Evolutionary conservation across 1,140 invertebrate genomes (phyloP).

Genomic region (Phymastichus coffea): DNA sequence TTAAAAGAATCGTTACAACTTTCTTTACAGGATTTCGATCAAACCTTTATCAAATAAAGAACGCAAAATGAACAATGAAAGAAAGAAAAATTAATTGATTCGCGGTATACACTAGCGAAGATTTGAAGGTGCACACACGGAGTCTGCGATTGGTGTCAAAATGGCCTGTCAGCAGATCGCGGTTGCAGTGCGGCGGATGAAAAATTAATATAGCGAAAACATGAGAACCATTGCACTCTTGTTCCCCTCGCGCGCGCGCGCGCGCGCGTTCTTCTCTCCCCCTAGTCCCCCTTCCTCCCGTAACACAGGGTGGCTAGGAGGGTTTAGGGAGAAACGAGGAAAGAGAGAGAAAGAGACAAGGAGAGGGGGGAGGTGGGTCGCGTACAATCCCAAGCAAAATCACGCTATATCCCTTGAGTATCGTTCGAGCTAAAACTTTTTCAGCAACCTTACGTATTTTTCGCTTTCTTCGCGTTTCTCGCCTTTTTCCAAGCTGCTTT

Average conservation of each 20-base stretch:
- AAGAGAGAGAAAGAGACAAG: conserved; percentile 5
- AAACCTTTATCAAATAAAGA: neutral
- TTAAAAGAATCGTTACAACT: too few species aligned
- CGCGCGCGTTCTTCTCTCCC: conserved; percentile 24
- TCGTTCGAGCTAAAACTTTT: conserved; percentile 38
- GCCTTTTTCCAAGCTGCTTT: conserved; percentile 18
- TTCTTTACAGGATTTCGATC: too few species aligned
- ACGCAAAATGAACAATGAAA: neutral
- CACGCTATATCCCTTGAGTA: conserved; percentile 41
- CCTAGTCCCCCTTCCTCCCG: conserved; percentile 37
- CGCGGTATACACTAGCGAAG: neutral
- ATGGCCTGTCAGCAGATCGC: neutral
- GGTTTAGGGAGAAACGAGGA: conserved; percentile 46
- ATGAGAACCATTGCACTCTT: conserved; percentile 49
- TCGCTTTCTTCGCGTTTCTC: too few species aligned
- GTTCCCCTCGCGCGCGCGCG: conserved; percentile 21
- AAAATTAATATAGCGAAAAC: conserved; percentile 46
- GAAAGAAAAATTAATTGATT: neutral
- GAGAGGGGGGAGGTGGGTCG: conserved; percentile 46
- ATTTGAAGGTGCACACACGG: neutral
- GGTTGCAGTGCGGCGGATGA: neutral
- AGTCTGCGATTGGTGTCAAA: neutral
- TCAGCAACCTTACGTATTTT: neutral
- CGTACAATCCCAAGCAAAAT: conserved; percentile 54
- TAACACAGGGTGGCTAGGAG: conserved; percentile 50